Percentiles rank a stretch among this genome's conserved stretches.
phyloP scores from a whole-genome alignment of 1,140 invertebrate species.

The Apis florea region DNA sequence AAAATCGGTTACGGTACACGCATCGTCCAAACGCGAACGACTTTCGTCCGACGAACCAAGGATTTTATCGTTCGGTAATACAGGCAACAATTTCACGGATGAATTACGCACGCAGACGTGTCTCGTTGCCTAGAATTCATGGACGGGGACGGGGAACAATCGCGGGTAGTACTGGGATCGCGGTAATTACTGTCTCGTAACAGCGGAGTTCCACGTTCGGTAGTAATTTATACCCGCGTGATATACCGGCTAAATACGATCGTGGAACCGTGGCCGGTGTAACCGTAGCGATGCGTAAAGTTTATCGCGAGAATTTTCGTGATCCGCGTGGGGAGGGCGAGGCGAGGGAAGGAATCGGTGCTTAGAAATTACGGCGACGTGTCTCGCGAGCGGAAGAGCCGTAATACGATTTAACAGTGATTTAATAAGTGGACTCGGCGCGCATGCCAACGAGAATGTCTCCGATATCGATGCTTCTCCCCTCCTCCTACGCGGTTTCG shows the following conservation, averaged over 20 bases:
- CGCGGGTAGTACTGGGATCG: conserved; percentile 10
- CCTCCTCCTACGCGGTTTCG: neutral
- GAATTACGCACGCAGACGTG: conserved; percentile 36
- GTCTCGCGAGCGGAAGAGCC: conserved; percentile 34
- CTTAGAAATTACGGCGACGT: conserved; percentile 41
- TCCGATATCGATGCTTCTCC: conserved; percentile 21
- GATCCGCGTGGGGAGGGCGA: neutral
- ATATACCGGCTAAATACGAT: conserved; percentile 56
- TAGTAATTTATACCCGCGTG: conserved; percentile 53
- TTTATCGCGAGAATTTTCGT: conserved; percentile 37
- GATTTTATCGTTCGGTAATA: neutral
- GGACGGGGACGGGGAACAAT: conserved; percentile 31
- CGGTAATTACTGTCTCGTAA: conserved; percentile 57
- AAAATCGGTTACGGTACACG: conserved; percentile 8
- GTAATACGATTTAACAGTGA: conserved; percentile 63
- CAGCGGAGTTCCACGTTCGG: conserved; percentile 39
- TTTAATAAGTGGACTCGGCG: conserved; percentile 60
- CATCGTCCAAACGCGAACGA: neutral
- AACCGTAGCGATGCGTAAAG: neutral
- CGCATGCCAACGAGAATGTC: conserved; percentile 41
- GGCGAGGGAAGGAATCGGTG: neutral
- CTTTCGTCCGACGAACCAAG: neutral
- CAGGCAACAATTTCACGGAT: conserved; percentile 47
- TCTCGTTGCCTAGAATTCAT: conserved; percentile 23
- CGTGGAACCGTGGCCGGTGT: neutral